Percentiles rank a stretch among this genome's conserved stretches.
Conservation (phyloP, 2,797 vertebrate genomes). For the Neomorphus geoffroyi region DNA sequence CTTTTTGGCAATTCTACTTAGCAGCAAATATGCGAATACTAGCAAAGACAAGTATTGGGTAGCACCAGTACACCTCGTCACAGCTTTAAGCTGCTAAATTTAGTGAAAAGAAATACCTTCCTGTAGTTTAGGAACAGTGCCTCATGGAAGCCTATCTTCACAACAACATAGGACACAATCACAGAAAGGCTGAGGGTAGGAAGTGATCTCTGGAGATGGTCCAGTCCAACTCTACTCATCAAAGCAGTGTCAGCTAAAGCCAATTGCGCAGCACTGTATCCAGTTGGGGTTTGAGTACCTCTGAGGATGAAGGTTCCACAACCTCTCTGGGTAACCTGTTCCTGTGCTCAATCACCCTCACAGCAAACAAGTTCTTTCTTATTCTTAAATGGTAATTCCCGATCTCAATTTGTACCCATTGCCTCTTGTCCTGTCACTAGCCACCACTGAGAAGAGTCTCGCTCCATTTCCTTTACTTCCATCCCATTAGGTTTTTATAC, state of each 20-base stretch:
- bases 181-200: background rate
- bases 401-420: background rate
- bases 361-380: background rate
- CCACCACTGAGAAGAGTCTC: background rate
- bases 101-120: background rate
- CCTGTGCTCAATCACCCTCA: background rate
- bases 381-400: background rate
- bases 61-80: background rate
- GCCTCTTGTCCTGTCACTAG: background rate
- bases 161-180: fast-evolving
- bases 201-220: background rate
- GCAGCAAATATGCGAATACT: background rate
- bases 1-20: background rate
- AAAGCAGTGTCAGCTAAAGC: background rate
- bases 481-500: background rate
- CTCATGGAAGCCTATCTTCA: background rate
- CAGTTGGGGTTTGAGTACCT: background rate
- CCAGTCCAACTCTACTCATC: background rate
- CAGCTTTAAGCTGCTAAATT: background rate
- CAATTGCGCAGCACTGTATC: background rate
- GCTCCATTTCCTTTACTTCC: background rate
- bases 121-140: background rate
- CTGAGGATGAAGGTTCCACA: background rate
- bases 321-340: background rate
- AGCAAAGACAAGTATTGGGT: background rate